Base-by-base conservation (phyloP, 2,797 vertebrate genomes). In the Salmo trutta region DNA sequence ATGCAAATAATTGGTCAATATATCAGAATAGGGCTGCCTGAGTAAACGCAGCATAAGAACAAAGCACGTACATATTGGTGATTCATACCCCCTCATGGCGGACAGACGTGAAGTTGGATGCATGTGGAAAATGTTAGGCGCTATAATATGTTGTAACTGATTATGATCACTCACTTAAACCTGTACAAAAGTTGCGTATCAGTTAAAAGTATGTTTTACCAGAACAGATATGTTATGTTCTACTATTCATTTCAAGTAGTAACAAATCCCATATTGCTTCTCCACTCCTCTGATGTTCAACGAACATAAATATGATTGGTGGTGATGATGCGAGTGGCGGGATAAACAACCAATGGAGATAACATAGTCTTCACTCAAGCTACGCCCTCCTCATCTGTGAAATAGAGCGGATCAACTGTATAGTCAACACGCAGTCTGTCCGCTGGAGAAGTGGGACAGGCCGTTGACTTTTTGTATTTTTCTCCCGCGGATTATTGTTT, bases 361-460 rank as follows among this genome's bases (percentile, higher is more conserved):
- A 2, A 66, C 17, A 54, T 47, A 74, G 81, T 33, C 19, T 14
- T 71, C 24, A 5, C 1, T 1, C 41, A 47, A 0, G 73, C 74
- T 36, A 85, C 91, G 62, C 92, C 92, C 79, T 12, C 27, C 27
- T 59, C 19, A 21, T 59, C 56, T 19, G 85, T 77, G 85, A 88
- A 87, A 78, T 91, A 80, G 81, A 88, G 81, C 81, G 87, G 84
- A 91, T 91, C 86, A 87, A 90, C 90, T 86, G 87, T 90, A 84
- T 85, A 83, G 83, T 78, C 82, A 87, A 80, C 82, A 85, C 41
- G 41, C 81, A 79, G 83, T 74, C 76, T 41, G 77, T 71, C 77
- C 74, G 79, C 67, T 67, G 79, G 75, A 80, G 73, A 85, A 89
- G 82, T 86, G 73, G 82, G 79, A 76, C 77, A 80, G 74, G 33